Evolutionary conservation across 2,797 vertebrate genomes (phyloP), one percentile per base, ranked within the genome.

Genomic region (Spea hammondii): DNA sequence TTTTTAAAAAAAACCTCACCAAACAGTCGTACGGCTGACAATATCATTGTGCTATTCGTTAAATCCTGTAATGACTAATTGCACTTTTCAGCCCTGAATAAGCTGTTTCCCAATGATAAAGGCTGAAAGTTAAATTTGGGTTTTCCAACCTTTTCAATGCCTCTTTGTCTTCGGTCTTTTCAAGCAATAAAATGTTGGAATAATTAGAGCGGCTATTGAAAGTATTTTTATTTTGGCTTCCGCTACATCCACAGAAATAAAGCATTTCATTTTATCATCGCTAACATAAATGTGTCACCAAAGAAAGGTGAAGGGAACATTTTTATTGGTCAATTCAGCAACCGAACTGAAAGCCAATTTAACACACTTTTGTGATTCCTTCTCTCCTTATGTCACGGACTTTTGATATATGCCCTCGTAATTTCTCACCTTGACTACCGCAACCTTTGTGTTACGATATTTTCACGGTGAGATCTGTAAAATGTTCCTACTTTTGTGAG

Each of bases 81-180:
- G 76, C 49, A n/a, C 49, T 77, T 70, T 71, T 68, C 47, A 5
- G 12, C 76, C 65, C 49, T 32, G 69, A 78, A 72, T 65, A 65
- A 67, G 77, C 70, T 66, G 70, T 59, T 72, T 78, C 8, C 4
- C 9, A 49, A 67, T 67, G 76, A 78, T 78, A 72, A 78, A 77
- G 72, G 76, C 70, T 47, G 49, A 60, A 64, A 10, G 14, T 62
- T 62, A 70, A 44, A 70, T 49, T 47, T 49, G 4, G 9, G 32
- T 65, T 54, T 65, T 46, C 45, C 48, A 59, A 65, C 74, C 64
- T 49, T 5, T 55, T 57, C 32, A 50, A 6, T 57, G 0, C 6
- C 4, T 51, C 70, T 49, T 71, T 62, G 57, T 72, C 13, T 47
- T 59, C 48, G 54, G 3, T 1, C 45, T 13, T 44, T 47, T 55